Percentiles rank a stretch among this genome's conserved stretches.
phyloP scores from a whole-genome alignment of 64 coral and sea anemone species.

The Stichodactyla mertensii region DNA sequence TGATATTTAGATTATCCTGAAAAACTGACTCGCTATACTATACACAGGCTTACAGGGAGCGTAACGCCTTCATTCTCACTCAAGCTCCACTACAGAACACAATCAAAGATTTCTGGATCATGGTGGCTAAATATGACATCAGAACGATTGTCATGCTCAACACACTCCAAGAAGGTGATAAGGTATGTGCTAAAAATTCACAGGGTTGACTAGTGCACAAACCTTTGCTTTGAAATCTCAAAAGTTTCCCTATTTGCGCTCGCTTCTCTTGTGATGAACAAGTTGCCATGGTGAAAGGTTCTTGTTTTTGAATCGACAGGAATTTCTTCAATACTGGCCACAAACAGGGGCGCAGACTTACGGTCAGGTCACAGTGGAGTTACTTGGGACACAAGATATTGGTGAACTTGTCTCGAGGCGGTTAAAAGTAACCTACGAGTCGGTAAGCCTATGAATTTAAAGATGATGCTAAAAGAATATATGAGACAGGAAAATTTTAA shows the following conservation, averaged over 20 bases:
- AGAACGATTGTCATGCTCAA: conserved; percentile 80
- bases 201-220: too few species aligned
- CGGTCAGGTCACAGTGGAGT: conserved; percentile 39
- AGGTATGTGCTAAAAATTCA: conserved; percentile 22
- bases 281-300: too few species aligned
- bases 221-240: too few species aligned
- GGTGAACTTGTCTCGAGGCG: conserved; percentile 31
- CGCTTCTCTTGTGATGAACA: too few species aligned
- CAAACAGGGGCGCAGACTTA: conserved; percentile 13
- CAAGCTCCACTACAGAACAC: conserved; percentile 65
- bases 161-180: conserved; percentile 26
- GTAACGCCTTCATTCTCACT: conserved; percentile 67
- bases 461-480: too few species aligned
- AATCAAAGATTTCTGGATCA: conserved; percentile 81
- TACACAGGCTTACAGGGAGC: conserved; percentile 30
- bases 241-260: too few species aligned
- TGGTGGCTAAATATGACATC: conserved; percentile 66
- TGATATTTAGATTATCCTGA: neutral
- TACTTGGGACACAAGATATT: conserved; percentile 1
- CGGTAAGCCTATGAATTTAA: neutral
- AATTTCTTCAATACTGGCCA: conserved; percentile 63
- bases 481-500: too few species aligned
- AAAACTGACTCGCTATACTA: neutral
- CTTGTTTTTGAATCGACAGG: conserved; percentile 16
- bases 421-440: conserved; percentile 12